Conservation (phyloP, 2,888 invertebrate species). For the Amblyjoppa proteus region DNA sequence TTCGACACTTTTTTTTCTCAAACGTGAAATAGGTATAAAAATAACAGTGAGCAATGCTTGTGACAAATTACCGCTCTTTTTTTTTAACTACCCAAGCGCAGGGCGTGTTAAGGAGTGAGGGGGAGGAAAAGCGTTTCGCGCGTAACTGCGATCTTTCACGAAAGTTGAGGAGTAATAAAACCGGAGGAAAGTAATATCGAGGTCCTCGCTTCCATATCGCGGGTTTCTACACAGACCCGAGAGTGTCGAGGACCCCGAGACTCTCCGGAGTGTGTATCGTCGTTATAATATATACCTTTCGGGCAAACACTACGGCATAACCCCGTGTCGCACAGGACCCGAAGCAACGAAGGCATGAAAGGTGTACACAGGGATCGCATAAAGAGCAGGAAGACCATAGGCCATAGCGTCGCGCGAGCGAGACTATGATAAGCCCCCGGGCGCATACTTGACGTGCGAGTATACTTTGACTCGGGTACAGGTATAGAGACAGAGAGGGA, state of each 20-base stretch:
- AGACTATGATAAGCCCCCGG: slow-evolving; percentile 61
- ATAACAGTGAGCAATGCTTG: no score
- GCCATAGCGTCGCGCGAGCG: slow-evolving; percentile 71
- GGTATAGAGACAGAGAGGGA: slow-evolving; percentile 9
- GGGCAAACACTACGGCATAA: not conserved
- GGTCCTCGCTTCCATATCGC: slow-evolving; percentile 31
- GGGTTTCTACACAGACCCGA: not conserved
- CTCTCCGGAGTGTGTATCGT: slow-evolving; percentile 42
- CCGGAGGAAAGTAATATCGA: slow-evolving; percentile 55
- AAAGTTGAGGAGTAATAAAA: slow-evolving; percentile 47
- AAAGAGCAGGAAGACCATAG: slow-evolving; percentile 81
- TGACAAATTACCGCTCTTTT: no score
- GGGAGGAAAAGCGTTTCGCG: slow-evolving; percentile 48
- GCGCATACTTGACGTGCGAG: slow-evolving; percentile 80
- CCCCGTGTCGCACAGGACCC: slow-evolving; percentile 31
- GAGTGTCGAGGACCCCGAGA: slow-evolving; percentile 45
- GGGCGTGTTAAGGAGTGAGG: slow-evolving; percentile 18
- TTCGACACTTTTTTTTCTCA: no score
- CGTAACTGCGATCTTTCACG: slow-evolving; percentile 69
- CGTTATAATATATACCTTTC: slow-evolving; percentile 44
- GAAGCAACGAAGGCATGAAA: slow-evolving; percentile 48
- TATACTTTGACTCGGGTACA: slow-evolving; percentile 59
- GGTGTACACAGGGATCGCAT: slow-evolving; percentile 72
- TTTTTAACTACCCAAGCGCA: not conserved
- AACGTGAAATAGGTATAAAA: no score